Percentiles rank a stretch among this genome's conserved stretches.
phyloP scores from a whole-genome alignment of 2,797 vertebrate species.

The Poliocrania exsul region DNA sequence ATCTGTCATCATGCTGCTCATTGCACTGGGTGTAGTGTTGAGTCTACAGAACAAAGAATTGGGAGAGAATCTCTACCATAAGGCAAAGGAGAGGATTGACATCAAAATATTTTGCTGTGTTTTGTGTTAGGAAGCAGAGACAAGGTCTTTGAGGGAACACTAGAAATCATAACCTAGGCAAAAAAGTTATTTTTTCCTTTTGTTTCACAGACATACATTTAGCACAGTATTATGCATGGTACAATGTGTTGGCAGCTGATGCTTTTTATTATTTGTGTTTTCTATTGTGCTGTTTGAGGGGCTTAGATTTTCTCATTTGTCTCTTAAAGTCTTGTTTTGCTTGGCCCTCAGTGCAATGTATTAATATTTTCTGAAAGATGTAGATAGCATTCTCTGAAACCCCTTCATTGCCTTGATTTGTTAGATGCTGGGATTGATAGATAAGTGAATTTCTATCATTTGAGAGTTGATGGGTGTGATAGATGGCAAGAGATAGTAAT shows the following conservation, averaged over 20 bases:
- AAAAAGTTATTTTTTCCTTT: neutral
- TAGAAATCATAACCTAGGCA: neutral
- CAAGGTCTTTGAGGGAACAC: neutral
- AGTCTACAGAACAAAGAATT: neutral
- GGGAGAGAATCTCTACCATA: neutral
- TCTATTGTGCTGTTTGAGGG: neutral
- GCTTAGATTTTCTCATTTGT: neutral
- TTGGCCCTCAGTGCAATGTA: neutral
- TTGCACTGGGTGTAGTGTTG: neutral
- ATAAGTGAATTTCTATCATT: neutral
- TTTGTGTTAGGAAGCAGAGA: neutral
- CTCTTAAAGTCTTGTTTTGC: neutral
- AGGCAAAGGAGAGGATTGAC: neutral
- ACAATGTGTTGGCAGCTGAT: neutral
- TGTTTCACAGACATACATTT: neutral
- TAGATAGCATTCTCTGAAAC: constrained; percentile 25
- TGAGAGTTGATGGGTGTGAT: neutral
- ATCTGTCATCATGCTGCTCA: neutral
- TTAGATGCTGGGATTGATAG: constrained; percentile 1
- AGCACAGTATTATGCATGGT: neutral
- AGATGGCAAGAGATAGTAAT: neutral
- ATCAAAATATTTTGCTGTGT: neutral
- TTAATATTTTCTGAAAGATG: constrained; percentile 50
- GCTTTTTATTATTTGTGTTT: neutral
- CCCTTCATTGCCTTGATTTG: constrained; percentile 43